Evolutionary conservation across 2,888 invertebrate genomes (phyloP), one percentile per base, ranked within the genome.

Genomic region (Drosophila flavopinicola): DNA sequence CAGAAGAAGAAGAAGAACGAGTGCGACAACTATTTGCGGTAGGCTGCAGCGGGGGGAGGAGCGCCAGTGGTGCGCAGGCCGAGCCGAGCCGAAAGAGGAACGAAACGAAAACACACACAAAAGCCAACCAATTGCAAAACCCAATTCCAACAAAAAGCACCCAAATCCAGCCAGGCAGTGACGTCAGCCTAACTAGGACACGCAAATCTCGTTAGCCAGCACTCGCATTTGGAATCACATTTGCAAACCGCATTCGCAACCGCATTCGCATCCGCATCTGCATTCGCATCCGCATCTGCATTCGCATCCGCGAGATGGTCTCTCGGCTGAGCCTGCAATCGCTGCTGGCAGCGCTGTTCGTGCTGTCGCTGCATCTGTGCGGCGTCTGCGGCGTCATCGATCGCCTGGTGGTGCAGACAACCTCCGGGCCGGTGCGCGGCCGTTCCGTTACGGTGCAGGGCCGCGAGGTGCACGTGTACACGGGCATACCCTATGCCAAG

Each of bases 401-500:
- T 90, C 95, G 96, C 0, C 92, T 96, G 66, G 94, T 96, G 52
- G 96, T 97, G 41, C 95, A 96, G 90, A 97, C 97, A 20, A 95
- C 94, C 74, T 95, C 94, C 84, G 97, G 97, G 1, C 93, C 95
- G 63, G 94, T 97, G 54, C 94, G 96, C 69, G 97, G 97, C 17
- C 94, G 94, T 82, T 94, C 95, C 13, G 95, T 95, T 88, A 94
- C 95, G 67, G 95, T 97, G 77, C 93, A 97, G 91, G 95, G 96
- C 48, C 94, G 96, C 52, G 95, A 98, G 90, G 95, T 97, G 25
- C 96, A 97, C 90, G 95, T 96, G 49, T 98, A 96, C 88, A 95
- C 95, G 48, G 97, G 97, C 3, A 96, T 98, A 68, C 98, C 98
- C 11, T 98, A 96, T 89, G 98, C 97, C 6, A 96, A 97, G 90